Percentiles rank a stretch among this genome's conserved stretches.
Conservation (phyloP, 2,113 vertebrate genomes). For the Aphelocoma coerulescens region DNA sequence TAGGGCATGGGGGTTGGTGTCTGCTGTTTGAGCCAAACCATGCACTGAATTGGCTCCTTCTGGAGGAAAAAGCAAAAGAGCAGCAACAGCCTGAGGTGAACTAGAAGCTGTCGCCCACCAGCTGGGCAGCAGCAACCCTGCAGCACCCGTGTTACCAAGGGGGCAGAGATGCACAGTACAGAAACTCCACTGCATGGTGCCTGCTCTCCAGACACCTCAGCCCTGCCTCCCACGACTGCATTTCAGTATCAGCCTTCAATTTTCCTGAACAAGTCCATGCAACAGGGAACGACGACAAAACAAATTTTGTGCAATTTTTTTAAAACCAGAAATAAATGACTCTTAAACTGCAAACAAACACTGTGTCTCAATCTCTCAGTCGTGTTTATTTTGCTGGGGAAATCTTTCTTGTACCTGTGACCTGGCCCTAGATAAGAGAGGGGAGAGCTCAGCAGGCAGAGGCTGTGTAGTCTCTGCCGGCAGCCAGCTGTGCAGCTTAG, state of each 20-base stretch:
- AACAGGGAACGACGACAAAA: not conserved
- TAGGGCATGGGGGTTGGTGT: rapidly evolving
- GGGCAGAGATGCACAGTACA: not conserved
- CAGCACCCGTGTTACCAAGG: not conserved
- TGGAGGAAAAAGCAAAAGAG: not conserved
- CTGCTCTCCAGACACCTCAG: not conserved
- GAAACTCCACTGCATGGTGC: not conserved
- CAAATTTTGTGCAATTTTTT: not conserved
- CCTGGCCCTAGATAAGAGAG: not conserved
- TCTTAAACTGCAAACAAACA: not conserved
- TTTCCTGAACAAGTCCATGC: not conserved
- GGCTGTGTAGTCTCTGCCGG: not conserved
- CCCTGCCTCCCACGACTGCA: not conserved
- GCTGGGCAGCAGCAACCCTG: not conserved
- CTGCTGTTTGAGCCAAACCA: not conserved
- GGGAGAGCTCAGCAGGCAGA: not conserved
- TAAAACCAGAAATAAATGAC: not conserved
- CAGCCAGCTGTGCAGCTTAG: not conserved
- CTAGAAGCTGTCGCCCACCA: not conserved
- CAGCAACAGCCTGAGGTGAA: not conserved
- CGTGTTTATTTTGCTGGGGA: slow-evolving; percentile 32
- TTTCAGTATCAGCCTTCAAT: not conserved
- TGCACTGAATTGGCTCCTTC: not conserved
- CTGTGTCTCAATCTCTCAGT: not conserved
- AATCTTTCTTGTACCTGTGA: not conserved